Conservation (phyloP, 2,113 vertebrate genomes). For the Mastomys coucha region DNA sequence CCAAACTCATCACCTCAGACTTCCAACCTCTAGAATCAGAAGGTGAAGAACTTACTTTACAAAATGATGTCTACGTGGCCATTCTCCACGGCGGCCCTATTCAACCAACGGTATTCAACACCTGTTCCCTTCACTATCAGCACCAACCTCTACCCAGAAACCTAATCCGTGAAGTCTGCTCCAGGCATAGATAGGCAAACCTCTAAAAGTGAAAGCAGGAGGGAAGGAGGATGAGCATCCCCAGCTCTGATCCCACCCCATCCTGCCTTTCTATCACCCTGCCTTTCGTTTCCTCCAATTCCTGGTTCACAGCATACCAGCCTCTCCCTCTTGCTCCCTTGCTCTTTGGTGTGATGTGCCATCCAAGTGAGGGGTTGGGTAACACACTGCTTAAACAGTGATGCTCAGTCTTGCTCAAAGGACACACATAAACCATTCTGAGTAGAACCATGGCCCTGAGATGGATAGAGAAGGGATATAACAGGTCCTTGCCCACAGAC, state of each 20-base stretch:
- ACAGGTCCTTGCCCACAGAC: not conserved
- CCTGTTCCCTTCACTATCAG: not conserved
- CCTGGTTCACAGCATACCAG: not conserved
- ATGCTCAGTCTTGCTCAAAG: not conserved
- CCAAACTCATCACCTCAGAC: not conserved
- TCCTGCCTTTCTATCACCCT: not conserved
- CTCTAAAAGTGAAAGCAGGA: not conserved
- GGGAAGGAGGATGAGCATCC: not conserved
- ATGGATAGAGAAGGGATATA: not conserved
- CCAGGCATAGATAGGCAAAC: not conserved
- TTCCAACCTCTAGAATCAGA: not conserved
- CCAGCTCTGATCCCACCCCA: accelerated
- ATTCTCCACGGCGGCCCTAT: not conserved
- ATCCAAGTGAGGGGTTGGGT: not conserved
- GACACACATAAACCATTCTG: not conserved
- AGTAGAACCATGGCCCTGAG: not conserved
- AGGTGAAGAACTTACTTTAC: not conserved
- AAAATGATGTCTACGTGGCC: no score
- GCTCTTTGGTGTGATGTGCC: not conserved
- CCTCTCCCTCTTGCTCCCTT: not conserved
- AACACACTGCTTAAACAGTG: not conserved
- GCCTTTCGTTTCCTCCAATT: not conserved
- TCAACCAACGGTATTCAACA: no score
- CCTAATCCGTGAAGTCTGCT: not conserved
- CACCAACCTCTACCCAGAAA: not conserved